These are phyloP conservation scores for Pontoporia blainvillei DNA, from an alignment of 2,113 vertebrate species.

Conservation along the genomic window DNA sequence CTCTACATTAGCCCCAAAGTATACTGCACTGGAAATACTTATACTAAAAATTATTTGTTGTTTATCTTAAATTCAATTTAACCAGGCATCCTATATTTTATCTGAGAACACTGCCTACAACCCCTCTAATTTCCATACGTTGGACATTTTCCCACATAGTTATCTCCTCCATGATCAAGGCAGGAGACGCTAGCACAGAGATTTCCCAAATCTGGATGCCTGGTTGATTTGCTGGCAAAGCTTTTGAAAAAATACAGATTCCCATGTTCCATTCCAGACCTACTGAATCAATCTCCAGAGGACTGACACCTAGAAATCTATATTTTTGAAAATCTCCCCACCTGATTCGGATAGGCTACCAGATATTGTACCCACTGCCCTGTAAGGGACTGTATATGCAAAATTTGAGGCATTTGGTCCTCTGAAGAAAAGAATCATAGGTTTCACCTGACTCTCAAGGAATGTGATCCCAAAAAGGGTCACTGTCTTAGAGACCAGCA, in stretches of 20 bases:
- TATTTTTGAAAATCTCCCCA: neutral
- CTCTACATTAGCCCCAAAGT: neutral
- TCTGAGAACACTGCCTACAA: neutral
- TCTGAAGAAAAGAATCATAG: neutral
- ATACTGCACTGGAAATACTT: neutral
- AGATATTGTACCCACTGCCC: neutral
- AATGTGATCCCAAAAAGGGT: neutral
- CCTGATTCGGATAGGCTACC: neutral
- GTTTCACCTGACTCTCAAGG: neutral
- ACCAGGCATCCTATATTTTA: neutral
- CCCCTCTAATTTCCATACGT: neutral
- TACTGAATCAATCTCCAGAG: neutral
- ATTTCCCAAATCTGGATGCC: neutral
- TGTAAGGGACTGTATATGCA: neutral
- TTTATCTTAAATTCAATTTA: slow-evolving; percentile 17
- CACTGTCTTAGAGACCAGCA: neutral
- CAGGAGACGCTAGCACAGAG: neutral
- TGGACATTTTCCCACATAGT: neutral
- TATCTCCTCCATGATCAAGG: neutral
- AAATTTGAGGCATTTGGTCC: neutral
- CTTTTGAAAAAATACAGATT: neutral
- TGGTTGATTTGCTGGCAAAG: neutral
- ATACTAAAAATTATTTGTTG: neutral
- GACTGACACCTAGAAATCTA: neutral
- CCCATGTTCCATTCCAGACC: neutral